Base-by-base conservation (phyloP, 2,888 invertebrate genomes). In the Tiliacea citrago region DNA sequence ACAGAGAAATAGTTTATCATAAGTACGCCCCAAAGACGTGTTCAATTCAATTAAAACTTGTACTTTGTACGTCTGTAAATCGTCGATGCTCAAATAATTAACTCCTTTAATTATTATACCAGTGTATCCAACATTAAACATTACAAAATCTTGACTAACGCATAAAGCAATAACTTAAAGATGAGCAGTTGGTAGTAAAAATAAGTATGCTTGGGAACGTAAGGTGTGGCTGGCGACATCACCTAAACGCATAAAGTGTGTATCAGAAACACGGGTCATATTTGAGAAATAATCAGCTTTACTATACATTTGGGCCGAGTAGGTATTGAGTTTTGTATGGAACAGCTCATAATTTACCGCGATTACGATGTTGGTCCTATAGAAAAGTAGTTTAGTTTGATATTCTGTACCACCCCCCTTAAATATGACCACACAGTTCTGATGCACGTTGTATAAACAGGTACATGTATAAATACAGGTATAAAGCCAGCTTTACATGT, bases 141-240 rank as follows among this genome's bases (percentile, higher is more conserved):
- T 63, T 35, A 21, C 24, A 58, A 18, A 70, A 55, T 58, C 29
- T 45, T 45, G 5, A 29, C n/a, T 53, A 53, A 4, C 8, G 45
- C 53, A 4, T 35, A 42, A 4, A 55, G 51, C 16, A 55, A 57
- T 82, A 65, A 66, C 49, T n/a, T n/a, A 39, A 49, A 58, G 47
- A 66, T 78, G 42, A 71, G 29, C 66, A 66, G 66, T 67, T 62
- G 42, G 29, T 55, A 29, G 16, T 58, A 16, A 69, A 74, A 74
- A 62, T 55, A 66, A 61, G 16, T 57, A 9, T 45, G 35, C 45
- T 58, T 65, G 68, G 35, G 57, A 82, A 66, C n/a, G 18, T 53
- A 75, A 79, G 71, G 66, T 61, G 68, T 61, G 75, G n/a, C 69
- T 57, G 60, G 57, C 65, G 12, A 39, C 49, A 35, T 57, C 24